These are phyloP conservation scores for Gonatopus flavifemur DNA, from an alignment of 1,140 invertebrate genomes.

Conservation along the genomic window DNA sequence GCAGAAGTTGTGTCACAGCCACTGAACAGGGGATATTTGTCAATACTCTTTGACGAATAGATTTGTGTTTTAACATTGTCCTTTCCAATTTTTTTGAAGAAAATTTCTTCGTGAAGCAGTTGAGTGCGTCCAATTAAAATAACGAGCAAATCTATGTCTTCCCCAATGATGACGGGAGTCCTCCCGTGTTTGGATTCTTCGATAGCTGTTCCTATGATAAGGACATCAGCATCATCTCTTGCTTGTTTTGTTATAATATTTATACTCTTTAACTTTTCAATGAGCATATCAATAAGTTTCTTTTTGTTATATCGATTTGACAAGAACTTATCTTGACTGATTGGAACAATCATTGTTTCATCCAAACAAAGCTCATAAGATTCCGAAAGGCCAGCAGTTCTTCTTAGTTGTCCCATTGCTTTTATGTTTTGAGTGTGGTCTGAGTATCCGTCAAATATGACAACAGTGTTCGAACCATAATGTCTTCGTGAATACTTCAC, in stretches of 20 bases:
- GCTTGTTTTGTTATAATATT: neutral
- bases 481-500: slow-evolving; percentile 9
- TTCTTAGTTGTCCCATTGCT: slow-evolving; percentile 8
- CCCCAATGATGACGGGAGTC: neutral
- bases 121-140: neutral
- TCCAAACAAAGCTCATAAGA: slow-evolving; percentile 9
- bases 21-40: slow-evolving; percentile 5
- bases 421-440: slow-evolving; percentile 11
- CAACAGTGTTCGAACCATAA: slow-evolving; percentile 1
- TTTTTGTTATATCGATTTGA: slow-evolving; percentile 21
- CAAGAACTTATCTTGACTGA: slow-evolving; percentile 16
- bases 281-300: slow-evolving; percentile 6
- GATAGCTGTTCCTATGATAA: slow-evolving; percentile 1
- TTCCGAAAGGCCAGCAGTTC: neutral
- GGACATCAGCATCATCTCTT: slow-evolving; percentile 1
- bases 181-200: neutral
- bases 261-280: neutral
- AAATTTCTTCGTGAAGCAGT: neutral
- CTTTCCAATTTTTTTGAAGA: neutral
- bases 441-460: slow-evolving; percentile 24
- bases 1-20: slow-evolving; percentile 6
- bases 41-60: neutral
- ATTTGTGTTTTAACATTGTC: slow-evolving; percentile 5
- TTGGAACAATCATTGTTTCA: slow-evolving; percentile 4
- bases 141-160: neutral